phyloP scores from a whole-genome alignment of 2,797 vertebrate genomes.

The Sciurus vulgaris region DNA sequence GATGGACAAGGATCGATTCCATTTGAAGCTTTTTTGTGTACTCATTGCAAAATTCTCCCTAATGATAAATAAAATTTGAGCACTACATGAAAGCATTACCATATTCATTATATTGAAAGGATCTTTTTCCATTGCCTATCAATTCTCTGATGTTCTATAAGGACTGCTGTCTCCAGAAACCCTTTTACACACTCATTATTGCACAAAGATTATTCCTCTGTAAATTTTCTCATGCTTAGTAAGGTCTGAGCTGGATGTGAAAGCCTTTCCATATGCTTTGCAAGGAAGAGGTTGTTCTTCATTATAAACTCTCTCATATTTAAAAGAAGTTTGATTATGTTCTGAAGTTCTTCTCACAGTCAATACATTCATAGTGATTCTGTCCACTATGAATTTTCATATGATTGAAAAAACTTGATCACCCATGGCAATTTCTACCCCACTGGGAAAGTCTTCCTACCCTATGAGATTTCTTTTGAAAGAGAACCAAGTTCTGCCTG shows the following conservation, averaged over 20 bases:
- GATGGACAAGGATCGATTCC: slow-evolving; percentile 26
- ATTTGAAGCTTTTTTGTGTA: slow-evolving; percentile 21
- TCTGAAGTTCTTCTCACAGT: slow-evolving; percentile 3
- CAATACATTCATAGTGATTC: background rate
- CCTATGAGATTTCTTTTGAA: slow-evolving; percentile 9
- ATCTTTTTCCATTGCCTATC: slow-evolving; percentile 14
- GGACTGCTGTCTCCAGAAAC: slow-evolving; percentile 7
- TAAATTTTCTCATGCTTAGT: slow-evolving; percentile 9
- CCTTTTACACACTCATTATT: slow-evolving; percentile 16
- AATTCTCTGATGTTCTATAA: slow-evolving; percentile 42
- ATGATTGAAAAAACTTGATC: background rate
- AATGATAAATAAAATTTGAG: slow-evolving; percentile 29
- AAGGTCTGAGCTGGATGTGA: slow-evolving; percentile 9
- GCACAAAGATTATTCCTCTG: background rate
- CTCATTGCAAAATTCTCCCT: slow-evolving; percentile 30
- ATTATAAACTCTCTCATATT: background rate
- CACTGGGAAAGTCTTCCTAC: background rate
- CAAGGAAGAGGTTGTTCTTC: background rate
- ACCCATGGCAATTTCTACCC: slow-evolving; percentile 11
- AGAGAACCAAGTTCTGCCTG: background rate
- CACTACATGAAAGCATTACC: slow-evolving; percentile 10
- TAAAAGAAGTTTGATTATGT: slow-evolving; percentile 19
- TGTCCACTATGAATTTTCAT: slow-evolving; percentile 18
- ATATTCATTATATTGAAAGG: background rate
- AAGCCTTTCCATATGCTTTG: background rate